Percentiles rank a stretch among this genome's conserved stretches.
Evolutionary conservation across 2,888 invertebrate genomes (phyloP).

Genomic region (Mimachlamys varia): DNA sequence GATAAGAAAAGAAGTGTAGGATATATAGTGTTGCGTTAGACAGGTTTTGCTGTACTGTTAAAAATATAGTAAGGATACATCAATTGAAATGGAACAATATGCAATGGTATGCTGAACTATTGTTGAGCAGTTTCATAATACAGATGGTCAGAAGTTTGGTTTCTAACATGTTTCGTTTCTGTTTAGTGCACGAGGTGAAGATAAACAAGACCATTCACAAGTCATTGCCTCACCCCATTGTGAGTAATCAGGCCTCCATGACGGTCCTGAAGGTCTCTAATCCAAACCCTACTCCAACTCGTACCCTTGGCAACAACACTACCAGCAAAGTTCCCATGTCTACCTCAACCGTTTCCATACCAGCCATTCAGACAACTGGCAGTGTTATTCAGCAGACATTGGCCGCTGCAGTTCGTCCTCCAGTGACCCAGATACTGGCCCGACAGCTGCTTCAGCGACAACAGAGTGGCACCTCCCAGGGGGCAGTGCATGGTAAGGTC

Average conservation of each 20-base stretch:
- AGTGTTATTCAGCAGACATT: background rate
- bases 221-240: background rate
- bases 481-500: constrained; percentile 31
- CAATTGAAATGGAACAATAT: background rate
- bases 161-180: background rate
- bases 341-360: background rate
- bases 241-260: background rate
- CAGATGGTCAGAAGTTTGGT: too few species aligned
- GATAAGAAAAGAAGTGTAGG: too few species aligned
- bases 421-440: constrained; percentile 72
- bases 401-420: constrained; percentile 45
- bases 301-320: constrained; percentile 10
- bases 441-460: constrained; percentile 70
- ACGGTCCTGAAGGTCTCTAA: background rate
- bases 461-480: constrained; percentile 12
- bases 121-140: too few species aligned
- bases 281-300: background rate
- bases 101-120: too few species aligned
- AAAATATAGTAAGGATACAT: too few species aligned
- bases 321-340: constrained; percentile 31
- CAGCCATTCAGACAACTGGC: background rate
- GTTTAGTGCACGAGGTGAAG: background rate
- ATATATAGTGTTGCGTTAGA: too few species aligned
- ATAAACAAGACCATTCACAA: background rate
- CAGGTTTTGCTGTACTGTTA: too few species aligned